These are phyloP conservation scores for Achlya flavicornis DNA, from an alignment of 2,888 invertebrate genomes.

Conservation along the genomic window DNA sequence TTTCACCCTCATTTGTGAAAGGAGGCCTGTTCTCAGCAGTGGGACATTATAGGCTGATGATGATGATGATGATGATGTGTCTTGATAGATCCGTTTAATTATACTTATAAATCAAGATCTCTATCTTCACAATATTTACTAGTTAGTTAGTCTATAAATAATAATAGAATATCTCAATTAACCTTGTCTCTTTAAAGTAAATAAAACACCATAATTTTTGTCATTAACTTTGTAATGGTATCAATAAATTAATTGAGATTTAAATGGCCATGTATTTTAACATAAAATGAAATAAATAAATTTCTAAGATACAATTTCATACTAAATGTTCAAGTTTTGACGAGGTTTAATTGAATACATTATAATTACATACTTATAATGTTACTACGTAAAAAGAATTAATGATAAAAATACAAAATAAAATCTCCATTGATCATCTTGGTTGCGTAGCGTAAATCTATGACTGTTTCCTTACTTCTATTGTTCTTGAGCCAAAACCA, in stretches of 20 bases:
- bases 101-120: no score
- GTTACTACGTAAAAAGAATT: not conserved
- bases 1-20: no score
- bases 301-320: not conserved
- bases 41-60: no score
- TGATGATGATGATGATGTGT: no score
- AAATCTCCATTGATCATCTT: not conserved
- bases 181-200: not conserved
- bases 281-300: not conserved
- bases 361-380: no score
- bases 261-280: not conserved
- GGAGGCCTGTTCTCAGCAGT: no score
- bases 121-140: no score
- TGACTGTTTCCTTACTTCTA: constrained; percentile 26
- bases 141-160: no score
- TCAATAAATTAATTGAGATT: not conserved
- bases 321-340: no score
- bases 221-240: not conserved
- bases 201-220: not conserved
- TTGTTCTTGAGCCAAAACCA: constrained; percentile 68
- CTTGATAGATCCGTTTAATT: no score
- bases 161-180: not conserved
- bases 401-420: not conserved
- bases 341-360: no score
- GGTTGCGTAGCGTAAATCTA: not conserved